phyloP scores from a whole-genome alignment of 1,140 invertebrate species.

The Colletes gigas region DNA sequence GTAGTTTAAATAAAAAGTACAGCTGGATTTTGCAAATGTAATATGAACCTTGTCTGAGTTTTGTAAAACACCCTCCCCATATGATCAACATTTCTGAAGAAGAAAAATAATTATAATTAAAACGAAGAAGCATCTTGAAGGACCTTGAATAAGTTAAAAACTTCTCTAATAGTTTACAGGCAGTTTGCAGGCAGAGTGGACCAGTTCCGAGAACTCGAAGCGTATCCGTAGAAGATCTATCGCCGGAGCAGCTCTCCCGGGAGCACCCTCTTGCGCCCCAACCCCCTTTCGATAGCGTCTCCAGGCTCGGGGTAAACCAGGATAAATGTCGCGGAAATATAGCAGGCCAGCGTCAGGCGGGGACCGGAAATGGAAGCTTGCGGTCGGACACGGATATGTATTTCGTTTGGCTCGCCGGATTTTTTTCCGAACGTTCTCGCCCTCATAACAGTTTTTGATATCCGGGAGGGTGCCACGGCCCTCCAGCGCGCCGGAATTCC shows the following conservation, averaged over 20 bases:
- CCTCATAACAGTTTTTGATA: conserved; percentile 76
- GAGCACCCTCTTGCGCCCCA: neutral
- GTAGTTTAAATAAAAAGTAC: too few relatives aligned
- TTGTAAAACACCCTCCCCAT: too few relatives aligned
- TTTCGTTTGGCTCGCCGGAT: conserved; percentile 76
- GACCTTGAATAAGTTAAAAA: too few relatives aligned
- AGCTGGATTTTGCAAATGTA: too few relatives aligned
- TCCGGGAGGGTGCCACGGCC: conserved; percentile 71
- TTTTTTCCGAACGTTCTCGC: conserved; percentile 69
- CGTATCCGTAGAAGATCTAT: conserved; percentile 58
- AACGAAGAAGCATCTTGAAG: too few relatives aligned
- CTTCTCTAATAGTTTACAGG: too few relatives aligned
- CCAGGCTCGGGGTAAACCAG: conserved; percentile 78
- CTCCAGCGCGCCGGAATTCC: conserved; percentile 31
- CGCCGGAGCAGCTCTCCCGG: conserved; percentile 31
- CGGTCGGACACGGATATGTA: conserved; percentile 82
- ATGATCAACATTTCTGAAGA: too few relatives aligned
- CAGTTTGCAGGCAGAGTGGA: neutral
- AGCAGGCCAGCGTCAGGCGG: conserved; percentile 75
- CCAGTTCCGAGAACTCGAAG: conserved; percentile 28
- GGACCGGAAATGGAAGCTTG: conserved; percentile 83
- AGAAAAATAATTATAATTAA: too few relatives aligned
- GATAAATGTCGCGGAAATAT: conserved; percentile 83
- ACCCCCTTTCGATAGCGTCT: conserved; percentile 49
- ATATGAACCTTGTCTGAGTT: too few relatives aligned